phyloP scores from a whole-genome alignment of 2,888 invertebrate genomes.

The Geotrupes spiniger region DNA sequence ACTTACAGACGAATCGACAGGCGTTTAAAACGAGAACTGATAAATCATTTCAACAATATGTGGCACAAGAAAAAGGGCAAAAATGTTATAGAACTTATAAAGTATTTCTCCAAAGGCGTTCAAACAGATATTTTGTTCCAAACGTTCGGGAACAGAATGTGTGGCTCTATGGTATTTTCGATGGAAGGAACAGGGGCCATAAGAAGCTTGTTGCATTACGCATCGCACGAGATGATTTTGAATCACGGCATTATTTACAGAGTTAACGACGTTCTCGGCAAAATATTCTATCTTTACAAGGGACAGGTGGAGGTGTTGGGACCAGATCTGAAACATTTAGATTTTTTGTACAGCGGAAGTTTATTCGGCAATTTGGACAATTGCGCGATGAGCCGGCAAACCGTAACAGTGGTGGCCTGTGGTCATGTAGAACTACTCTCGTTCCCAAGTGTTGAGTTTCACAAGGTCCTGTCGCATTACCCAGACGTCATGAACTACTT shows the following conservation, averaged over 20 bases:
- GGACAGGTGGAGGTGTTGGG: constrained; percentile 32
- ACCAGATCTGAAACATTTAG: constrained; percentile 29
- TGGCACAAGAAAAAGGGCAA: constrained; percentile 29
- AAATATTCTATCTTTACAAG: constrained; percentile 29
- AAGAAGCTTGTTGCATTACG: constrained; percentile 22
- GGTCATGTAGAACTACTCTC: constrained; percentile 30
- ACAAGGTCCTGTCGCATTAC: constrained; percentile 27
- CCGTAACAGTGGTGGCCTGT: constrained; percentile 32
- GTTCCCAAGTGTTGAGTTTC: constrained; percentile 25
- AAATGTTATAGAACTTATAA: constrained; percentile 18
- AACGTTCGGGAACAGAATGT: constrained; percentile 25
- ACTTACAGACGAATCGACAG: constrained; percentile 27
- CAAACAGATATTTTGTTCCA: constrained; percentile 28
- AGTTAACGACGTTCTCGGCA: constrained; percentile 30
- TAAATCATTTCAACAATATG: constrained; percentile 32
- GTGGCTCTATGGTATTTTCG: constrained; percentile 20
- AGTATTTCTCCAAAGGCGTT: constrained; percentile 23
- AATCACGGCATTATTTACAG: constrained; percentile 20
- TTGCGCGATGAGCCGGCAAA: constrained; percentile 24
- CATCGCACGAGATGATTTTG: constrained; percentile 20
- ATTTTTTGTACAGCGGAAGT: constrained; percentile 28
- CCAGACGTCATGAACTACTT: constrained; percentile 19
- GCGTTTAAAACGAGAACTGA: constrained; percentile 27
- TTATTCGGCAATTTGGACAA: constrained; percentile 33
- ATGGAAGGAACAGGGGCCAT: constrained; percentile 21